Evolutionary conservation across 2,888 invertebrate genomes (phyloP), one percentile per base, ranked within the genome.

Genomic region (Leptopterna dolabrata): DNA sequence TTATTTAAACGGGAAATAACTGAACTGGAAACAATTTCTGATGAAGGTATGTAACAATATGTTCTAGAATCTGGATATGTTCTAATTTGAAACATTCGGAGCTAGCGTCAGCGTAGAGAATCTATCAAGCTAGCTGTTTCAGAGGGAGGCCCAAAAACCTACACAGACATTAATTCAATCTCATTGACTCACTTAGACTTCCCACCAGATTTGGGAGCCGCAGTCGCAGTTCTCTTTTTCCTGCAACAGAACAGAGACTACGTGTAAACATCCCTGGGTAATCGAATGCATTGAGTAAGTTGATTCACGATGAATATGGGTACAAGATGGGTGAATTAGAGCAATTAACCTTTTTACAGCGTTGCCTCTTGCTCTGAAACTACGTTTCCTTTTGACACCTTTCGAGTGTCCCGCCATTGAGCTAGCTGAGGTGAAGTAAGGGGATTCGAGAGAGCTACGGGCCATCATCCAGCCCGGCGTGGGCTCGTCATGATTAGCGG

Each of bases 351-450:
- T 84, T 45, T 84, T 84, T n/a, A 45, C 55, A 16, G 71, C 45
- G 24, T 16, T 16, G n/a, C 84, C 84, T 71, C 43, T 71, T 6
- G 84, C 84, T 73, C 45, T 84, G 84, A 84, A 73, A n/a, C 13
- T 43, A 7, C 36, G 63, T 19, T 83, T 83, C 24, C 83, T 29
- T 47, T 83, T 83, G 43, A 36, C 19, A 70, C 83, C 83, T 19
- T n/a, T 47, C 7, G n/a, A n/a, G 6, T 7, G 16, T 11, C 16
- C 29, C 63, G 63, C 63, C 24, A 70, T 36, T 11, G 83, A 63
- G 27, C 83, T 83, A 1, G 83, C 83, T 19, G 83, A 1, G 14
- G 30, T n/a, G 43, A 83, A 83, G 63, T 83, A 83, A 3, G 83
- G 83, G n/a, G 83, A 83, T 36, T 83, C 70, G 6, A 4, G 2